Percentiles rank a stretch among this genome's conserved stretches.
Evolutionary conservation across 1,140 invertebrate genomes (phyloP).

Genomic region (Phenacoccus solenopsis): DNA sequence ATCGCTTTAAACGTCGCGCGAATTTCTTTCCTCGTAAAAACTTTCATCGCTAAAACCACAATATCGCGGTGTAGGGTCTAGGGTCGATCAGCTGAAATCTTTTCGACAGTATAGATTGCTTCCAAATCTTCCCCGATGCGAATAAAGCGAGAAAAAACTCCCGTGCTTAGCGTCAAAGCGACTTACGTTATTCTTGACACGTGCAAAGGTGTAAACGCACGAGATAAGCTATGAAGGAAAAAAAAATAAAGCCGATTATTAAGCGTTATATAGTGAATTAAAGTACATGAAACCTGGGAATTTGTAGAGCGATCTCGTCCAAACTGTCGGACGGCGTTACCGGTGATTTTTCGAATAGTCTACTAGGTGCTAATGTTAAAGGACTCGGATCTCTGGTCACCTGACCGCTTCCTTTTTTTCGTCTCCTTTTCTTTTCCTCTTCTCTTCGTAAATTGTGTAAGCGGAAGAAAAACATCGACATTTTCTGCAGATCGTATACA

Average conservation of each 20-base stretch:
- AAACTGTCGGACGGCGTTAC: slow-evolving; percentile 72
- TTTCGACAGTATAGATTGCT: too few relatives aligned
- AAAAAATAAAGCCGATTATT: not conserved
- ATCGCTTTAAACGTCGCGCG: too few relatives aligned
- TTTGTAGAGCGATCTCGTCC: slow-evolving; percentile 81
- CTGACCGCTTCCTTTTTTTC: slow-evolving; percentile 40
- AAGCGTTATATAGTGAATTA: too few relatives aligned
- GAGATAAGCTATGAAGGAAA: not conserved
- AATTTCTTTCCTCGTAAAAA: too few relatives aligned
- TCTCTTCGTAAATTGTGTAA: slow-evolving; percentile 75
- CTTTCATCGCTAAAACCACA: too few relatives aligned
- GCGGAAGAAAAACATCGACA: slow-evolving; percentile 91
- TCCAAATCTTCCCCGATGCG: too few relatives aligned
- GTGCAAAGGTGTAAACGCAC: too few relatives aligned
- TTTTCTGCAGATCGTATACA: slow-evolving; percentile 21
- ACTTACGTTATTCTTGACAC: too few relatives aligned
- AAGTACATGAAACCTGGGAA: slow-evolving; percentile 64
- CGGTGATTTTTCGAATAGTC: slow-evolving; percentile 67
- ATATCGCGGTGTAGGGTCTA: too few relatives aligned
- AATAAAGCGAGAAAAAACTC: too few relatives aligned
- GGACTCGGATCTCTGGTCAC: slow-evolving; percentile 34
- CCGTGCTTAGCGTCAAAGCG: too few relatives aligned
- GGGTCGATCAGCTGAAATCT: too few relatives aligned
- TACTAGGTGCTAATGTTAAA: slow-evolving; percentile 54
- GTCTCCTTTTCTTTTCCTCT: slow-evolving; percentile 52